Base-by-base conservation (phyloP, 2,888 invertebrate species). In the Itoplectis maculator region DNA sequence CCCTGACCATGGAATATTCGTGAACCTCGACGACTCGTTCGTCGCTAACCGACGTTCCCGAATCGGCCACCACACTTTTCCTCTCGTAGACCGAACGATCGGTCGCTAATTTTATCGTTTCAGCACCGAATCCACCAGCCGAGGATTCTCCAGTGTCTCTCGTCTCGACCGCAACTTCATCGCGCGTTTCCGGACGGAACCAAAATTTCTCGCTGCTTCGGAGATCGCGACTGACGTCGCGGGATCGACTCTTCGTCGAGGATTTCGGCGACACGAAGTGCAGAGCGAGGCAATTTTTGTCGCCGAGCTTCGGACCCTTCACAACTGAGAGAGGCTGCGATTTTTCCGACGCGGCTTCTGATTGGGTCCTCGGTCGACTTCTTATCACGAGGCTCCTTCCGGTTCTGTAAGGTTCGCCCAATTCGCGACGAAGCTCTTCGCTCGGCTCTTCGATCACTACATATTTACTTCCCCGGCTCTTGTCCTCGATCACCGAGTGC, bases 341-440 rank as follows among this genome's bases (percentile, higher is more conserved):
- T 61, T 79, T 61, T 82, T 81, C 65, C 6, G 49, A 42, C 69
- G 54, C 72, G 42, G 45, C 65, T n/a, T n/a, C n/a, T 37, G 70
- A 75, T 70, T 78, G 59, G 80, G 77, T 79, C 79, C 87, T 88
- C 35, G 84, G 66, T 56, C 87, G 85, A 81, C 89, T 89, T 40
- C 86, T 85, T 82, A 89, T 86, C 45, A 89, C 23, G 18, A 89
- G 75, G 59, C 78, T 87, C 11, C 85, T 84, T 15, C 80, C 85
- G n/a, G 79, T 73, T 45, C 79, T 70, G 59, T 82, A 85, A 40
- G 75, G 84, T 47, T 84, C 78, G 49, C 81, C 79, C 20, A 82
- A 69, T 40, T 76, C 40, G 8, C 49, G 42, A 49, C 56, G 63
- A 8, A 61, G 72, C n/a, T 45, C 20, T 15, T 75, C 79, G 54